These are phyloP conservation scores for Hylaeus volcanicus DNA, from an alignment of 1,140 invertebrate genomes.

Conservation along the genomic window DNA sequence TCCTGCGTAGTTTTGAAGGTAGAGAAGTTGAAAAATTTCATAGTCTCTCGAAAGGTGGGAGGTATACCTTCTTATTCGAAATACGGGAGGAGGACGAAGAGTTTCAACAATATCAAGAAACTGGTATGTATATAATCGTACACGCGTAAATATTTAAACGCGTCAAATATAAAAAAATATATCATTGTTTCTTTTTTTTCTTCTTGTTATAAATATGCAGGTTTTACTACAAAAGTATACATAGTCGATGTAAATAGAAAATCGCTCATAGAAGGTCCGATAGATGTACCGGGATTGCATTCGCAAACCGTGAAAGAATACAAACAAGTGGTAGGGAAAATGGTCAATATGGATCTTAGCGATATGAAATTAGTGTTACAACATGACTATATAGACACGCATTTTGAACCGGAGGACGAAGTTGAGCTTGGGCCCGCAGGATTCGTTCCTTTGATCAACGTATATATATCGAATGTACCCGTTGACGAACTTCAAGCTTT, in stretches of 20 bases:
- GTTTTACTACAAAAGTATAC: conserved; percentile 84
- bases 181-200: not conserved
- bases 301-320: conserved; percentile 83
- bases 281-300: conserved; percentile 83
- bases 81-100: conserved; percentile 83
- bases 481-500: conserved; percentile 72
- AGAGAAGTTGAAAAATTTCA: conserved; percentile 81
- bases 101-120: conserved; percentile 85
- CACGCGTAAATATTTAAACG: not conserved
- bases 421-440: conserved; percentile 79
- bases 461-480: conserved; percentile 73
- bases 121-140: conserved; percentile 62
- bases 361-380: conserved; percentile 81
- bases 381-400: conserved; percentile 79
- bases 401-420: conserved; percentile 79
- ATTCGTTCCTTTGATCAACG: conserved; percentile 82
- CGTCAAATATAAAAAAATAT: not conserved
- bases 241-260: conserved; percentile 82
- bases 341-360: conserved; percentile 78
- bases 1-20: conserved; percentile 87
- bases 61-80: conserved; percentile 84
- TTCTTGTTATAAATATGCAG: conserved; percentile 64
- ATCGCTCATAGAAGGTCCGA: conserved; percentile 84
- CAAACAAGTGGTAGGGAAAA: conserved; percentile 81
- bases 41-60: conserved; percentile 77